Conservation (phyloP, 1,140 invertebrate genomes). For the Phenacoccus solenopsis region DNA sequence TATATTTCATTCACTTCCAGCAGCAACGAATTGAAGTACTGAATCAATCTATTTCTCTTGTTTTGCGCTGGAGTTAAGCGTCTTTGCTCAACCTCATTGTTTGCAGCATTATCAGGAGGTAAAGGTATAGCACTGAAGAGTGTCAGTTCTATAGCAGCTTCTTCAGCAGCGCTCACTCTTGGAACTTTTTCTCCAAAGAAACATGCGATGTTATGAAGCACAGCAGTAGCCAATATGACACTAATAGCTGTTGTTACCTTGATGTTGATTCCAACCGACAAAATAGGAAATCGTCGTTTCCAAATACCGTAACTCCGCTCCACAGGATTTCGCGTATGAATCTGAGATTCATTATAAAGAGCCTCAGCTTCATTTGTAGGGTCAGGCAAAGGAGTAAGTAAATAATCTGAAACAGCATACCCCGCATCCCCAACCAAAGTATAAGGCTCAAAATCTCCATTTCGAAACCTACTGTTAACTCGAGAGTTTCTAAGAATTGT, state of each 20-base stretch:
- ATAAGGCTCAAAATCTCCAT: conserved; percentile 22
- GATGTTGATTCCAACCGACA: neutral
- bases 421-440: conserved; percentile 26
- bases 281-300: conserved; percentile 33
- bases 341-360: conserved; percentile 26
- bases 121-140: no score
- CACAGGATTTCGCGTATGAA: conserved; percentile 33
- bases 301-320: conserved; percentile 32
- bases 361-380: conserved; percentile 14
- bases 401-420: conserved; percentile 12
- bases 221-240: conserved; percentile 16
- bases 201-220: conserved; percentile 8
- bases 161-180: no score
- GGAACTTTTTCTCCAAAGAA: neutral
- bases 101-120: no score
- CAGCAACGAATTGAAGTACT: no score
- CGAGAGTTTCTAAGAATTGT: conserved; percentile 30
- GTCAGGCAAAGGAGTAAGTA: conserved; percentile 21
- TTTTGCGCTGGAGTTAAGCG: no score
- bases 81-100: no score
- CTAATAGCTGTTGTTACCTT: neutral
- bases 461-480: conserved; percentile 24
- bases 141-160: no score
- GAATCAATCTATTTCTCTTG: no score
- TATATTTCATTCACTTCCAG: no score